A percentile compares a stretch with the other conserved stretches of the same genome.
Conservation (phyloP, 2,113 vertebrate genomes). For the Romanogobio albipinnatus region DNA sequence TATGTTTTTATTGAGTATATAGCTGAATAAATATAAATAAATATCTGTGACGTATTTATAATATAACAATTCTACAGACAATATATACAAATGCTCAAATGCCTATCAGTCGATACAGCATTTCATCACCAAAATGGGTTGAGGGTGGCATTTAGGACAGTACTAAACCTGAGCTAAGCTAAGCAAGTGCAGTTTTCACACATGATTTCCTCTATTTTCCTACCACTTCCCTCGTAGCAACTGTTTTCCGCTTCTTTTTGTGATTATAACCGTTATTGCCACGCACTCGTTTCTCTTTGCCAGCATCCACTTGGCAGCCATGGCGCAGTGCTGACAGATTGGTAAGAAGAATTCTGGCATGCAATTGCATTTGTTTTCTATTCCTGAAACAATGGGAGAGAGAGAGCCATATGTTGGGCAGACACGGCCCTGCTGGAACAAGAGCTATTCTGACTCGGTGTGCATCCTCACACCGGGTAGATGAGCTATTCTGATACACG, state of each 20-base stretch:
- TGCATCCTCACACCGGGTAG: conserved; percentile 28
- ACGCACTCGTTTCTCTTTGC: conserved; percentile 43
- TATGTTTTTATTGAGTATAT: too few relatives aligned
- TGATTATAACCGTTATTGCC: conserved; percentile 37
- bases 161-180: not conserved
- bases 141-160: not conserved
- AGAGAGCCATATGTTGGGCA: conserved; percentile 52
- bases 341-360: conserved; percentile 48
- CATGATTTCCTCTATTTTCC: not conserved
- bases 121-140: not conserved
- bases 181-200: not conserved
- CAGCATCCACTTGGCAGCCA: conserved; percentile 43
- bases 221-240: conserved; percentile 20
- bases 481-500: conserved; percentile 8
- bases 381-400: conserved; percentile 48
- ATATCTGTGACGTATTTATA: too few relatives aligned
- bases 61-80: not conserved
- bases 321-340: conserved; percentile 40
- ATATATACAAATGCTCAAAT: not conserved
- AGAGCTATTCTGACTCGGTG: not conserved
- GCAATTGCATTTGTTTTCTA: conserved; percentile 43
- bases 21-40: too few relatives aligned
- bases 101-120: not conserved
- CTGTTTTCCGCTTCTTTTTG: conserved; percentile 35
- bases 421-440: conserved; percentile 37